phyloP scores from a whole-genome alignment of 2,888 invertebrate species.

The Drosophila dives region DNA sequence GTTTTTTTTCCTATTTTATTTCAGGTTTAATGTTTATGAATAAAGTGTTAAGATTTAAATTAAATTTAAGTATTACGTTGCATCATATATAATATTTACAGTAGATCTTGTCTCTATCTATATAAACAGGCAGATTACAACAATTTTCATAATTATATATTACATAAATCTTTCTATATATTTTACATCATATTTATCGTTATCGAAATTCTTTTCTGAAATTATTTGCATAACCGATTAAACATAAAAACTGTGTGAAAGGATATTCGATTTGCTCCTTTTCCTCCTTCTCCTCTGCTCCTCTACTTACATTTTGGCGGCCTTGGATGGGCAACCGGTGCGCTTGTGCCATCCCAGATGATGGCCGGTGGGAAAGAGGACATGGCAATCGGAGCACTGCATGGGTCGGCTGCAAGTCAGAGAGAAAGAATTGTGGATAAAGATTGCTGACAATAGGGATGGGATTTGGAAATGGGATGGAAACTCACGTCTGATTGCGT shows the following conservation, averaged over 20 bases:
- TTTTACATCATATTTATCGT: background rate
- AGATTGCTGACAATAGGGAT: background rate
- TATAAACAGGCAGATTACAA: no score
- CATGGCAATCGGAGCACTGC: conserved; percentile 84
- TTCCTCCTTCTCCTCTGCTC: no score
- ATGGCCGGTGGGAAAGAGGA: conserved; percentile 84
- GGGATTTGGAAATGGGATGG: rapidly evolving
- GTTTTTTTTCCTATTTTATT: no score
- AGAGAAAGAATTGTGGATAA: background rate
- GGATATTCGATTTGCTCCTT: background rate
- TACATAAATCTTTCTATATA: background rate
- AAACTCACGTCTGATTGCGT: conserved; percentile 84
- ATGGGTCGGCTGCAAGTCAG: conserved; percentile 81
- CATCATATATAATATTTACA: background rate
- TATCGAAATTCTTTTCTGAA: background rate
- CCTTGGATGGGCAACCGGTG: conserved; percentile 84
- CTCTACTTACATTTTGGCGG: conserved; percentile 81
- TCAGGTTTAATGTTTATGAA: background rate
- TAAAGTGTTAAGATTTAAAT: background rate
- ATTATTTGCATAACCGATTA: no score
- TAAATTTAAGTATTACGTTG: background rate
- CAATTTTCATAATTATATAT: no score
- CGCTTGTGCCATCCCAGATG: conserved; percentile 85
- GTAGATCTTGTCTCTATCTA: background rate
- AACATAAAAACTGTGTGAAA: no score